phyloP scores from a whole-genome alignment of 2,888 invertebrate genomes.

The Barypeithes pellucidus region DNA sequence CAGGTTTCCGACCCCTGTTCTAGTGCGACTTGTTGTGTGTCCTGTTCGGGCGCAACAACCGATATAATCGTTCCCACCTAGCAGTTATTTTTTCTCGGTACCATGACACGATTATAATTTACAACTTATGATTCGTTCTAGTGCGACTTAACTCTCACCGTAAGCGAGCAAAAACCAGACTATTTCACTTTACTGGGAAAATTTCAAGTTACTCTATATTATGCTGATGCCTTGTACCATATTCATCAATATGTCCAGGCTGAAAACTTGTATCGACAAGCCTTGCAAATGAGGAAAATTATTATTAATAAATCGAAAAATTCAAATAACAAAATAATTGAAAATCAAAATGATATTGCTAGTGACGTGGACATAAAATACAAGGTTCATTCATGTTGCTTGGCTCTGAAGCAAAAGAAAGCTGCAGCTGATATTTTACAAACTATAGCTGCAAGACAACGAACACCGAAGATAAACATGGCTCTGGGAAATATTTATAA shows the following conservation, averaged over 20 bases:
- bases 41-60: too few species aligned
- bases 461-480: conserved; percentile 84
- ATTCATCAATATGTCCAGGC: conserved; percentile 80
- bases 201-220: conserved; percentile 80
- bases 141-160: conserved; percentile 78
- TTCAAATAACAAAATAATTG: conserved; percentile 68
- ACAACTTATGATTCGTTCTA: conserved; percentile 67
- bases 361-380: conserved; percentile 82
- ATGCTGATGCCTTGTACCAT: conserved; percentile 81
- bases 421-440: conserved; percentile 76
- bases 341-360: conserved; percentile 72
- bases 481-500: conserved; percentile 83
- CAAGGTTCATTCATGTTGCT: conserved; percentile 80
- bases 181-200: conserved; percentile 75
- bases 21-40: too few species aligned
- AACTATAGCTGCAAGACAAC: conserved; percentile 76
- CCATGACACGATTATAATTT: background rate
- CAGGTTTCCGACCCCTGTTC: too few species aligned
- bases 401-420: conserved; percentile 77
- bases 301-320: conserved; percentile 73
- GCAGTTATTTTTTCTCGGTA: too few species aligned
- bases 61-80: too few species aligned
- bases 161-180: conserved; percentile 79
- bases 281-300: conserved; percentile 78
- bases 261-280: conserved; percentile 78